These are phyloP conservation scores for Drosophila pseudoobscura DNA, from an alignment of 1,140 invertebrate species.

Conservation along the genomic window DNA sequence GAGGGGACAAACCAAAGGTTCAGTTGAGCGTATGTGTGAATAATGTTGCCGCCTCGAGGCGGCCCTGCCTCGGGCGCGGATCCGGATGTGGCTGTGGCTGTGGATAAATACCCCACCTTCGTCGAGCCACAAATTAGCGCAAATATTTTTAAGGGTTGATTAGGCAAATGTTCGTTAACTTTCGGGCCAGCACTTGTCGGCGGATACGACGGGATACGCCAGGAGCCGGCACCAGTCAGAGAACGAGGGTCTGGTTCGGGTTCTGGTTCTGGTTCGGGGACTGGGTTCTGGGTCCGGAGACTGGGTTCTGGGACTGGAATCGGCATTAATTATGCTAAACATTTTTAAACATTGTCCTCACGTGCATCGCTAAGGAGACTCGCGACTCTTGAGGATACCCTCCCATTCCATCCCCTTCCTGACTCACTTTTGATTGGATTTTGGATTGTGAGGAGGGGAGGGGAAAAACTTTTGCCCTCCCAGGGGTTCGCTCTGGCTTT, in stretches of 20 bases:
- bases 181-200: slow-evolving; percentile 59
- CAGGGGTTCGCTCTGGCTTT: slow-evolving; percentile 19
- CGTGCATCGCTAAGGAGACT: slow-evolving; percentile 58
- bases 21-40: slow-evolving; percentile 80
- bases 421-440: slow-evolving; percentile 74
- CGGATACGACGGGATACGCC: slow-evolving; percentile 7
- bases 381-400: slow-evolving; percentile 57
- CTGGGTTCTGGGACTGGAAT: slow-evolving; percentile 3
- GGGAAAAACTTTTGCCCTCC: slow-evolving; percentile 43
- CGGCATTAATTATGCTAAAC: slow-evolving; percentile 83
- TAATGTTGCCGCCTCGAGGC: slow-evolving; percentile 66
- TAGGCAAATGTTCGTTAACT: slow-evolving; percentile 76
- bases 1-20: neutral
- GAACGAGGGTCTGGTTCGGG: slow-evolving; percentile 1
- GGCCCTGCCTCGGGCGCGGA: slow-evolving; percentile 41
- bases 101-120: slow-evolving; percentile 28
- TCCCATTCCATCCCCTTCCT: neutral
- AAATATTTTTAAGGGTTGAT: slow-evolving; percentile 80
- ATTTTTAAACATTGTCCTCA: slow-evolving; percentile 83
- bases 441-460: slow-evolving; percentile 23
- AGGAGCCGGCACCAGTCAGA: too few relatives aligned
- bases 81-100: slow-evolving; percentile 1
- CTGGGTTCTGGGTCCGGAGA: too few relatives aligned
- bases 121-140: slow-evolving; percentile 66
- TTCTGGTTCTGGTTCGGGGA: neutral